Conservation (phyloP, 2,888 invertebrate genomes). For the Ochropleura plecta region DNA sequence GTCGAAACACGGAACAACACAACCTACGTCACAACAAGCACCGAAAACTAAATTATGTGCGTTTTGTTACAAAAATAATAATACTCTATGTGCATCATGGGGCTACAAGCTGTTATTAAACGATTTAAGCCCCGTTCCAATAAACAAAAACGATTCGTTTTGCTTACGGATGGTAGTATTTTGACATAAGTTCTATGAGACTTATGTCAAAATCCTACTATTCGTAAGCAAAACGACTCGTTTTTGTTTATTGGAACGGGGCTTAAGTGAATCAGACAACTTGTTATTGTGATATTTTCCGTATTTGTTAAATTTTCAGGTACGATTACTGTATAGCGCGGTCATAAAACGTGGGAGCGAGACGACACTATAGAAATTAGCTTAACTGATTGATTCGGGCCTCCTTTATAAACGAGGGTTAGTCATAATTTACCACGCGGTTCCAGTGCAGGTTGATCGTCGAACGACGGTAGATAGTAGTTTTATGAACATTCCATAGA, state of each 20-base stretch:
- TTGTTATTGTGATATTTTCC: background rate
- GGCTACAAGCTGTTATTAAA: conserved; percentile 52
- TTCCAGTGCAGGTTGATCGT: background rate
- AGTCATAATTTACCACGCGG: background rate
- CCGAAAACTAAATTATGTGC: conserved; percentile 75
- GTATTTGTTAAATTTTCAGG: background rate
- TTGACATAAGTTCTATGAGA: no score
- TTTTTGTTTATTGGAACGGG: no score
- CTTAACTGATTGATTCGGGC: background rate
- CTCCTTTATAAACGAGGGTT: background rate
- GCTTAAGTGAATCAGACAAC: background rate
- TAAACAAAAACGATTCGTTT: no score
- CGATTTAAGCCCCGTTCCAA: no score
- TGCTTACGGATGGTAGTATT: no score
- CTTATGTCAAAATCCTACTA: no score
- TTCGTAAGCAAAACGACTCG: no score
- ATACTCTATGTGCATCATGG: conserved; percentile 47
- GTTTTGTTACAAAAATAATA: conserved; percentile 66
- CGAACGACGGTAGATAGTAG: background rate
- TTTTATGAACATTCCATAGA: background rate
- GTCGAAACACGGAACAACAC: conserved; percentile 71
- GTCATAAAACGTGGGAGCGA: background rate
- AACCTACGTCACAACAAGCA: conserved; percentile 80
- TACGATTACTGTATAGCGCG: background rate
- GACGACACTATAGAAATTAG: background rate